Base-by-base conservation (phyloP, 2,113 vertebrate species). In the Lasiurus borealis region DNA sequence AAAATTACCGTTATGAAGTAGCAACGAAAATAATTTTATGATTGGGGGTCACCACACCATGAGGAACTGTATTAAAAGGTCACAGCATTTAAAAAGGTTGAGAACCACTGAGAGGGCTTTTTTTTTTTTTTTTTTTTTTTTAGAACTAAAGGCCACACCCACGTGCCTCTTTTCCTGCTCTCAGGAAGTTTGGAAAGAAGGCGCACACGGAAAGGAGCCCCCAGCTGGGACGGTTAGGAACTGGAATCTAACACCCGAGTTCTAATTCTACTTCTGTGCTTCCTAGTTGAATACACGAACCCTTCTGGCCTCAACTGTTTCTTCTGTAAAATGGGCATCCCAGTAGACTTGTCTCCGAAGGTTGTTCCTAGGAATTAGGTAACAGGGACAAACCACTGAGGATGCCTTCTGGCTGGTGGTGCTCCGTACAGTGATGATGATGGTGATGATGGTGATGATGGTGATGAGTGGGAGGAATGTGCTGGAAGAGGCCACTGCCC, bases 251-350 rank as follows among this genome's bases (percentile, higher is more conserved):
- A 90, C 10, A 2, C 18, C 12, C 69, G 50, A 68, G n/a, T 52
- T 88, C 59, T 44, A n/a, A 84, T 66, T 90, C 15, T 14, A 12
- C 6, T 1, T 8, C 4, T 8, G 52, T 0, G 19, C 19, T 44
- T 76, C 46, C 15, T 82, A 40, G 40, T 16, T 31, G 52, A 46
- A 31, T 14, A 14, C 40, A 14, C 57, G 13, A 73, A 21, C 3
- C 29, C 81, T 73, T 36, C 36, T 34, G 59, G 40, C 8, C 68
- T 87, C 50, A 21, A 0, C 11, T 36, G 7, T 16, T 76, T 71
- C 44, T 50, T 94, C 82, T 92, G 15, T 73, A 18, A 91, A 94
- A 77, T 48, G 76, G 85, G 59, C 52, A 64, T 23, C 68, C 36
- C 44, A 69, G 40, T 14, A 40, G 19, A 29, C 29, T 80, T 29